Evolutionary conservation across 2,797 vertebrate species (phyloP), one percentile per base, ranked within the genome.

Genomic region (Dendrocincla tyrannina): DNA sequence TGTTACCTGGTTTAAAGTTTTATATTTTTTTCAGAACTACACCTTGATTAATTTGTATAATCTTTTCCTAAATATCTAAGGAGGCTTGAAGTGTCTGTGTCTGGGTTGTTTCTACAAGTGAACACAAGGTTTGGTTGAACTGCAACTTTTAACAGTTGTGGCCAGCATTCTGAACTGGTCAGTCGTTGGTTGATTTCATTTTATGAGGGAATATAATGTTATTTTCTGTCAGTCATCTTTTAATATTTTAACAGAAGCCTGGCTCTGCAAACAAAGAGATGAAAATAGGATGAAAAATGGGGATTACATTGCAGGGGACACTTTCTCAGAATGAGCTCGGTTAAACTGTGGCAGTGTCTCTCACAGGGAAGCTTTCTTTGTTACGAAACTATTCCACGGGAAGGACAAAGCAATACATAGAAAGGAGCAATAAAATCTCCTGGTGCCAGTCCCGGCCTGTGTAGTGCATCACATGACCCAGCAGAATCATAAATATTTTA

Each of bases 401-500:
- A 86, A 91, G 75, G 64, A 91, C 72, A 67, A 90, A 94, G 70
- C 59, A 82, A 16, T 13, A 60, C 59, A 82, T 55, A 75, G 47
- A 41, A 78, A 90, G 47, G 44, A 91, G 70, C 55, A 60, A 28
- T 60, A 0, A 37, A 72, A 47, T 22, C 20, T 76, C 5, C 53
- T 74, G 44, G 68, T 95, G 68, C 78, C 89, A 91, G 47, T 35
- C 70, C 30, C 35, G 47, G 91, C 69, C 73, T 81, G n/a, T 64
- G 13, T 30, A 32, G 42, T 4, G 1, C 9, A 52, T 91, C 77
- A 58, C 62, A 5, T 86, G 85, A 39, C 42, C n/a, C 18, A 76
- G 73, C 39, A 68, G 55, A 41, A 81, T 55, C 59, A 68, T 94
- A 81, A 91, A 93, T 81, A 63, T 68, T 95, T 90, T 59, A 76